Evolutionary conservation across 2,797 vertebrate genomes (phyloP), one percentile per base, ranked within the genome.

Genomic region (Triplophysa bombifrons): DNA sequence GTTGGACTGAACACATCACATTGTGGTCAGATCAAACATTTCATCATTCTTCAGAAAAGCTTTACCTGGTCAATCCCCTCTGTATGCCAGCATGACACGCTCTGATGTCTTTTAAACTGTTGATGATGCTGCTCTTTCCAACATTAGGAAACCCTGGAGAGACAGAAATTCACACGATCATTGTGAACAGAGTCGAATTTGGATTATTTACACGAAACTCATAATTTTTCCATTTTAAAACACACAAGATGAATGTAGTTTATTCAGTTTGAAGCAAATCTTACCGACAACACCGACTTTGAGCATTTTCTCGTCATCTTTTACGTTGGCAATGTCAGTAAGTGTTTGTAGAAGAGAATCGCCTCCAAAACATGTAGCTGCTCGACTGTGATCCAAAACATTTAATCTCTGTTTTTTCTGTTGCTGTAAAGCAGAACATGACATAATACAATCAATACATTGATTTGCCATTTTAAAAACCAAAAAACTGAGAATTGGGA

Each of bases 41-140:
- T 93, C 91, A 93, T 93, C 93, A 90, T 65, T 25, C 89, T 93
- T 89, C 91, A 89, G 51, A 76, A 30, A 3, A 53, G 4, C 76
- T 94, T 94, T 91, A 98, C 97, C 93, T 98, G 82, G 98, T 99
- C 85, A 95, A 89, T 73, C 97, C 97, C 90, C 94, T 95, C 74
- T 92, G 72, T 27, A 94, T 50, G 17, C 96, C 96, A 56, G 92
- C 92, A 10, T 92, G 92, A 84, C 97, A 99, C 1, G 89, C 94
- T 78, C 88, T 87, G 46, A 90, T 77, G n/a, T 92, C 94, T 85
- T 97, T 98, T 83, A 99, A 80, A 72, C 92, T 96, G 89, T 99
- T 99, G 88, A 99, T 91, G 44, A 99, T 71, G 83, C 97, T 99
- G 94, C 98, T 99, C 91, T 99, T 99, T 14, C 98, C 98, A 30